Evolutionary conservation across 2,113 vertebrate species (phyloP).

Genomic region (Sterrhoptilus dennistouni): DNA sequence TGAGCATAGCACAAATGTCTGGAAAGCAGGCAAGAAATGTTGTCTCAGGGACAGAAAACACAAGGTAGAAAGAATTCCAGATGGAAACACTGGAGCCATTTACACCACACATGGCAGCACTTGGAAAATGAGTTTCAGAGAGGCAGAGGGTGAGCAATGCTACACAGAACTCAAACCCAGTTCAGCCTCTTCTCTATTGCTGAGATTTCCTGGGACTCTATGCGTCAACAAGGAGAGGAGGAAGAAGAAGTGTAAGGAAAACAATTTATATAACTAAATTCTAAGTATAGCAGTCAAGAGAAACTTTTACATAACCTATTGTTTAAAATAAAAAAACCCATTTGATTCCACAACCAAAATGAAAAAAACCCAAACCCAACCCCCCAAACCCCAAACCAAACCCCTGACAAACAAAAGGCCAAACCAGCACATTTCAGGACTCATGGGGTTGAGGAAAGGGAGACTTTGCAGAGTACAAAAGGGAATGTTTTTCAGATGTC

Average conservation of each 20-base stretch:
- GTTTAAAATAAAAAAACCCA: not conserved
- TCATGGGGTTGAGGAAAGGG: not conserved
- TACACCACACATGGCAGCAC: slow-evolving; percentile 4
- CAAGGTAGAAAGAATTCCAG: slow-evolving; percentile 28
- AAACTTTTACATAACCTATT: slow-evolving; percentile 21
- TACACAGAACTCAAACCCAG: not conserved
- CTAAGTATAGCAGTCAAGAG: slow-evolving; percentile 16
- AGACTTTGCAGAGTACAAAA: not conserved
- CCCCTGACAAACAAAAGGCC: not conserved
- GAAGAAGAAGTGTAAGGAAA: slow-evolving; percentile 34
- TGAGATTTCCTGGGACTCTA: slow-evolving; percentile 1
- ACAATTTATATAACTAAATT: slow-evolving; percentile 50
- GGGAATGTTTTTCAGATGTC: not conserved
- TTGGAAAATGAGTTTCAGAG: slow-evolving; percentile 5
- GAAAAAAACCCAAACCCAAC: not conserved
- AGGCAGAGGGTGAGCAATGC: slow-evolving; percentile 6
- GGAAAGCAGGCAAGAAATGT: not conserved
- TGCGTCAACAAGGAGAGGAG: not conserved
- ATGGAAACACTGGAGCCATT: slow-evolving; percentile 22
- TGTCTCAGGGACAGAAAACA: slow-evolving; percentile 26
- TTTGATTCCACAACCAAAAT: not conserved
- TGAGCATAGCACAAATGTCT: not conserved
- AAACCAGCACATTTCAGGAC: not conserved
- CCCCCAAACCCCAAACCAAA: not conserved
- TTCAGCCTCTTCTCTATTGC: slow-evolving; percentile 4